Evolutionary conservation across 2,888 invertebrate genomes (phyloP), one percentile per base, ranked within the genome.

Genomic region (Lycocerus yunnanus): DNA sequence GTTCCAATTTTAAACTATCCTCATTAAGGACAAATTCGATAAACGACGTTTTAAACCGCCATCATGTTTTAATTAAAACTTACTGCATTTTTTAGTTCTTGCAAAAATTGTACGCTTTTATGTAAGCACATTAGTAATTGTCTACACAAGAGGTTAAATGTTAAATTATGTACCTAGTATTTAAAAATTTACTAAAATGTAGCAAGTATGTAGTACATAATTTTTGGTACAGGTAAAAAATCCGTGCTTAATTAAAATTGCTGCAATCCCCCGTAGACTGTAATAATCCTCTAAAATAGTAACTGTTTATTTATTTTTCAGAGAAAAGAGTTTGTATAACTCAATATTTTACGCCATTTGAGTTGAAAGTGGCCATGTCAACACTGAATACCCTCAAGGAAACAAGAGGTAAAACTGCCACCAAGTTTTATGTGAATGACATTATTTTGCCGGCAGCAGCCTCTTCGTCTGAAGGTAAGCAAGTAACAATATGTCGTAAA

Each of bases 401-500:
- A 69, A 69, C 69, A 74, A 74, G 69, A 63, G 77, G 77, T 71
- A 75, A 72, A 75, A 74, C 71, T 71, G 71, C 77, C 71, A 71
- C 70, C 66, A 71, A 75, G 63, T 75, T 77, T 58, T 69, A 75
- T 73, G 70, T 77, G 69, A 77, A 77, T 73, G 75, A 77, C 72
- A 75, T 77, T 58, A 73, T 77, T 71, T 72, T 75, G 66, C 72
- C 71, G 10, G 66, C 75, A 72, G 69, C 70, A 58, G 69, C 77
- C 27, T 69, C 71, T 58, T 66, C 76, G 16, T 20, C 77, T 20
- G 69, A 74, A 69, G 77, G 77, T 77, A 74, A 68, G 14, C 60
- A 71, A 20, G 15, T 58, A 72, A 63, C 43, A 68, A 20, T 68
- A 13, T 27, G 43, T 21, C 8, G 20, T 69, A 59, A 59, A 69